phyloP scores from a whole-genome alignment of 1,140 invertebrate species.

The Pseudobourletiella spinata region DNA sequence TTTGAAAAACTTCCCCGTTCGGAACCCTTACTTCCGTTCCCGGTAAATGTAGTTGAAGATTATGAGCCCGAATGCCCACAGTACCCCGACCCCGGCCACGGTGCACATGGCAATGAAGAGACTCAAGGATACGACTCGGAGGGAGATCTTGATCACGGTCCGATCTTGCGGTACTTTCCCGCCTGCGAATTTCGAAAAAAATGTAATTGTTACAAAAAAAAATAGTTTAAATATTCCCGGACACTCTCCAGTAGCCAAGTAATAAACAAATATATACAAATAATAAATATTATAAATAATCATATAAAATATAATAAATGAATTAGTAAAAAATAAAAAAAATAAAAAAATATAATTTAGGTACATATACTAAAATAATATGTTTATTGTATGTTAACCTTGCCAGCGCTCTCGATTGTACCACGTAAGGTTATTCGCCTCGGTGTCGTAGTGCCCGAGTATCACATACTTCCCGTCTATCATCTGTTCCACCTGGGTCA shows the following conservation, averaged over 20 bases:
- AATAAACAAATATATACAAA: too few relatives aligned
- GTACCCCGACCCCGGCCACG: conserved; percentile 73
- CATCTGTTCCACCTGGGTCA: conserved; percentile 97
- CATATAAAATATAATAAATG: not conserved
- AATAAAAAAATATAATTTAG: too few relatives aligned
- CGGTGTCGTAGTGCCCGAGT: conserved; percentile 89
- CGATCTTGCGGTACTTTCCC: conserved; percentile 82
- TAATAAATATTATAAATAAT: not conserved
- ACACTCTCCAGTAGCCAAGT: too few relatives aligned
- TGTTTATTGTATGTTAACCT: conserved; percentile 13
- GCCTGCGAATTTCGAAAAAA: conserved; percentile 49
- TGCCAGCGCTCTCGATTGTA: conserved; percentile 45
- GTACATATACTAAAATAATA: too few relatives aligned
- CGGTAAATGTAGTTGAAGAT: conserved; percentile 84
- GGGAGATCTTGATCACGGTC: conserved; percentile 72
- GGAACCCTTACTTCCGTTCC: conserved; percentile 77
- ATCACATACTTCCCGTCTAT: conserved; percentile 87
- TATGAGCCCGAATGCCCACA: conserved; percentile 70
- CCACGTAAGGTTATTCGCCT: conserved; percentile 91
- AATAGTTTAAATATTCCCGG: not conserved
- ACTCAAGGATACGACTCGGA: conserved; percentile 74
- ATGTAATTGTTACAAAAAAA: conserved; percentile 21
- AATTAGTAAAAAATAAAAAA: too few relatives aligned
- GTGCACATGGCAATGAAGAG: conserved; percentile 85
- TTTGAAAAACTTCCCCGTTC: too few relatives aligned